These are phyloP conservation scores for Columba livia DNA, from an alignment of 2,113 vertebrate genomes.

Conservation along the genomic window DNA sequence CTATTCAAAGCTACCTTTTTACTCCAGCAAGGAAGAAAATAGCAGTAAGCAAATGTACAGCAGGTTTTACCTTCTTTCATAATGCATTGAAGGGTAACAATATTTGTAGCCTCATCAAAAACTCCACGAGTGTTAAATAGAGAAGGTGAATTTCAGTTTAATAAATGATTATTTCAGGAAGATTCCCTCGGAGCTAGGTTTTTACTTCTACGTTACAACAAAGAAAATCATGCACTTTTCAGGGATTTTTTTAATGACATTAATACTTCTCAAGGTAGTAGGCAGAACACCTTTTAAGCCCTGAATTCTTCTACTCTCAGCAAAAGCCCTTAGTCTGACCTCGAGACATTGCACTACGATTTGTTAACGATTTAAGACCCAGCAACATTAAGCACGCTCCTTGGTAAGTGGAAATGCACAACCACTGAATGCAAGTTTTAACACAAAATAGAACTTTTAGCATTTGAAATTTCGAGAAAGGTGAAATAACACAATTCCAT, in stretches of 20 bases:
- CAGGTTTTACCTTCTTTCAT: neutral
- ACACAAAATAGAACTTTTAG: neutral
- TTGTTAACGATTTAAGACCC: neutral
- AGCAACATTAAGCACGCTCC: neutral
- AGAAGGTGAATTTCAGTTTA: neutral
- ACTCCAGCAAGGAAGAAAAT: neutral
- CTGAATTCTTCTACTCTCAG: neutral
- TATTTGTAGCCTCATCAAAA: neutral
- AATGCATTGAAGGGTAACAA: neutral
- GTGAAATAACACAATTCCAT: neutral
- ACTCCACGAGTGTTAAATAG: neutral
- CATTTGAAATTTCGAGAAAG: neutral
- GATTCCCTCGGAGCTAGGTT: neutral
- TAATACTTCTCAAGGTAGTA: neutral
- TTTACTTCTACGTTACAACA: neutral
- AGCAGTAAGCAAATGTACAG: neutral
- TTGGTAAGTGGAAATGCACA: neutral
- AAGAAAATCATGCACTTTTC: neutral
- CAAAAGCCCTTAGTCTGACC: neutral
- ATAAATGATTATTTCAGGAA: neutral
- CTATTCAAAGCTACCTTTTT: neutral
- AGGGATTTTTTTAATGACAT: neutral
- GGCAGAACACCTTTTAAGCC: neutral
- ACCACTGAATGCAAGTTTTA: neutral
- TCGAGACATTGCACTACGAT: neutral